Percentiles rank a stretch among this genome's conserved stretches.
These are phyloP conservation scores for Lordiphosa fenestrarum DNA, from an alignment of 2,888 invertebrate genomes.

Conservation along the genomic window DNA sequence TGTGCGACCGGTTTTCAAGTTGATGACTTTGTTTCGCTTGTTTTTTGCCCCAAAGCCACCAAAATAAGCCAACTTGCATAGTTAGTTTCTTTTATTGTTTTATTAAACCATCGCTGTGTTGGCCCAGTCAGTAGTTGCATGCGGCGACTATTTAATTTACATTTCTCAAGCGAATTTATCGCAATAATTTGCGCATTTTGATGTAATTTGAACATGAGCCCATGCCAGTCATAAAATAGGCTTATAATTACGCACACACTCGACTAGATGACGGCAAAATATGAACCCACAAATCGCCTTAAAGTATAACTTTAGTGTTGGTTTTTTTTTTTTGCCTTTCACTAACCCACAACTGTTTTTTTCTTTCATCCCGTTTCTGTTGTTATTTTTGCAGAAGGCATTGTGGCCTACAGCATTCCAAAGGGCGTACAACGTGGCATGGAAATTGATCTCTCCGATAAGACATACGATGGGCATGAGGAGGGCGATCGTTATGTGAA, in stretches of 20 bases:
- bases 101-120: slow-evolving; percentile 29
- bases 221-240: slow-evolving; percentile 17
- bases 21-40: slow-evolving; percentile 47
- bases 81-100: slow-evolving; percentile 51
- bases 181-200: slow-evolving; percentile 11
- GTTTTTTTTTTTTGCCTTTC: slow-evolving; percentile 26
- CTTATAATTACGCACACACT: slow-evolving; percentile 25
- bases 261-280: slow-evolving; percentile 15
- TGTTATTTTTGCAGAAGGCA: slow-evolving; percentile 83
- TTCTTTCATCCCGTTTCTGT: not conserved
- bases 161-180: slow-evolving; percentile 27
- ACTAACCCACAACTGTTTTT: slow-evolving; percentile 11
- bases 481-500: slow-evolving; percentile 84
- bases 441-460: slow-evolving; percentile 89
- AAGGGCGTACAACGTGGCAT: slow-evolving; percentile 86
- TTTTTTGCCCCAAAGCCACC: slow-evolving; percentile 6
- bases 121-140: slow-evolving; percentile 21
- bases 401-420: slow-evolving; percentile 89
- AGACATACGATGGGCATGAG: slow-evolving; percentile 88
- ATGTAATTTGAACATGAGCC: slow-evolving; percentile 20
- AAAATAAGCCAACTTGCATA: slow-evolving; percentile 18
- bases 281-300: slow-evolving; percentile 37
- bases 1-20: slow-evolving; percentile 51
- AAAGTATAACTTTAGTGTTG: slow-evolving; percentile 9
- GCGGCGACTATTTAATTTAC: slow-evolving; percentile 35